Base-by-base conservation (phyloP, 2,797 vertebrate genomes). In the Mormyrops boulengeri region DNA sequence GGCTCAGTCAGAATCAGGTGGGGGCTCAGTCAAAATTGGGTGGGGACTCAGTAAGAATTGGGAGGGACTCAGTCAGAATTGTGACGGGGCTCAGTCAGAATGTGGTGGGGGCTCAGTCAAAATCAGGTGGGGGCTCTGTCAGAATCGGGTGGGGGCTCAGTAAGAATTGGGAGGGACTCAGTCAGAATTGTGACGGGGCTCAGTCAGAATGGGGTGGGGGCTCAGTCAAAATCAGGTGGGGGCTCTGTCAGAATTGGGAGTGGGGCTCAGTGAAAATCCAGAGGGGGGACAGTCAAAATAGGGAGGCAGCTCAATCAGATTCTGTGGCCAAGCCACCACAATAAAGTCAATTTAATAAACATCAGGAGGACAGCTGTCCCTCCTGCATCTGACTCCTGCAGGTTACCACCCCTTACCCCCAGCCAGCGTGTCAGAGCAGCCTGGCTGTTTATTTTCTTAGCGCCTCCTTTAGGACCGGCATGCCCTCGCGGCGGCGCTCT, bases 391-490 rank as follows among this genome's bases (percentile, higher is more conserved):
- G 47, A 49, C 49, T 52, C n/a, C 22, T 52, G 26, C 47, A 85
- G 38, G 17, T 85, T 17, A 34, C 1, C 49, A 6, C 11, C 44
- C 4, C 69, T 60, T 2, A 12, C 50, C 52, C n/a, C 41, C 88
- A 66, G n/a, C 84, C 41, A n/a, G 82, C 55, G 44, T 89, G 44
- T 69, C 89, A 19, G 80, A 49, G 85, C 52, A 57, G 34, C 17
- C 26, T 41, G 53, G 2, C 17, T 87, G 52, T 87, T 87, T 87
- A 87, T 87, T 87, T 87, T 87, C 38, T 57, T 60, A 57, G 85
- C 7, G 17, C 22, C 53, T 14, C 85, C 26, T 7, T 87, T n/a
- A 26, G 53, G 53, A 87, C 85, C 53, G 53, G 34, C 85, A 87
- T 87, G 30, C 6, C 17, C n/a, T 85, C 4, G 19, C 22, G 14